phyloP scores from a whole-genome alignment of 2,113 vertebrate genomes.

The Neogobius melanostomus region DNA sequence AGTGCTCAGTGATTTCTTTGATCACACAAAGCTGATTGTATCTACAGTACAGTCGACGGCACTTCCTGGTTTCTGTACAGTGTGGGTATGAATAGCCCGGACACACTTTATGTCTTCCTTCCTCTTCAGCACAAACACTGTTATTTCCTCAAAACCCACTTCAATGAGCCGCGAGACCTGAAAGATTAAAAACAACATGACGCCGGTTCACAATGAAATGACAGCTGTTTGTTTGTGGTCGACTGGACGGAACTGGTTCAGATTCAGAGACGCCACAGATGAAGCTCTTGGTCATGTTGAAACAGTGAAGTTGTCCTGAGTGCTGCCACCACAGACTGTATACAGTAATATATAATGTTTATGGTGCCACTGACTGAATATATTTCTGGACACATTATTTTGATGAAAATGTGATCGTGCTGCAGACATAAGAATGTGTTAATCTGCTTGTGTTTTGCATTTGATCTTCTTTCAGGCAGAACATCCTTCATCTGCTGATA shows the following conservation, averaged over 20 bases:
- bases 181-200: background rate
- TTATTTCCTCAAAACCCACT: slow-evolving; percentile 10
- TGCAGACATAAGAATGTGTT: no score
- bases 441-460: no score
- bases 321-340: no score
- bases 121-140: background rate
- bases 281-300: no score
- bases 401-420: no score
- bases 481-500: no score
- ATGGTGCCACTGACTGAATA: no score
- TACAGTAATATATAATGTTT: no score
- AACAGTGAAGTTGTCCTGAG: no score
- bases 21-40: no score
- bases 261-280: background rate
- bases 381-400: no score
- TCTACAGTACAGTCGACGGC: background rate
- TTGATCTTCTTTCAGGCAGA: no score
- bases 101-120: slow-evolving; percentile 16
- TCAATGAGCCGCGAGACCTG: background rate
- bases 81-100: background rate
- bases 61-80: background rate
- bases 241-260: background rate
- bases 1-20: background rate
- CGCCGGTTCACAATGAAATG: background rate
- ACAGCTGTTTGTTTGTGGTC: background rate